A percentile compares a stretch with the other conserved stretches of the same genome.
These are phyloP conservation scores for Melanostoma mellinum DNA, from an alignment of 2,888 invertebrate genomes.

Conservation along the genomic window DNA sequence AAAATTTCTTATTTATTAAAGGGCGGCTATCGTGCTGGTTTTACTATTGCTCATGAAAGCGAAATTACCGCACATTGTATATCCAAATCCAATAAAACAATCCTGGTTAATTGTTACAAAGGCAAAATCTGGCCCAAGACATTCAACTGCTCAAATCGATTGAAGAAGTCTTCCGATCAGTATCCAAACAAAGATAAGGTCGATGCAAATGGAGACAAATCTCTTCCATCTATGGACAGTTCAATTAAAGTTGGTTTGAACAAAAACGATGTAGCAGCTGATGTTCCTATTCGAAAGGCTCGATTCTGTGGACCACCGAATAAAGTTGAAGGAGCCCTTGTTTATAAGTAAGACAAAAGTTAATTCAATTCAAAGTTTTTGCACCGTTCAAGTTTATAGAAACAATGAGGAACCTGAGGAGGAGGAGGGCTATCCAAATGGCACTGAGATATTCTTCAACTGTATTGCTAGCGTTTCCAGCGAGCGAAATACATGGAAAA, in stretches of 20 bases:
- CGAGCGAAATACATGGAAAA: slow-evolving; percentile 92
- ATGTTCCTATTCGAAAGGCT: slow-evolving; percentile 45
- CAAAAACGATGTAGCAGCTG: slow-evolving; percentile 76
- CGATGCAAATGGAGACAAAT: slow-evolving; percentile 70
- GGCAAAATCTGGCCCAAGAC: slow-evolving; percentile 79
- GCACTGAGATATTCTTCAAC: slow-evolving; percentile 91
- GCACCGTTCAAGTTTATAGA: background rate
- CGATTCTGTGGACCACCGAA: slow-evolving; percentile 81
- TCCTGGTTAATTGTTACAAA: slow-evolving; percentile 80
- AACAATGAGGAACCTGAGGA: slow-evolving; percentile 87
- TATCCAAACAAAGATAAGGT: slow-evolving; percentile 74
- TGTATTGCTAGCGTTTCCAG: slow-evolving; percentile 92
- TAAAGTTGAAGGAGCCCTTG: slow-evolving; percentile 90
- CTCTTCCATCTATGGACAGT: slow-evolving; percentile 74
- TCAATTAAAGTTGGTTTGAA: slow-evolving; percentile 75
- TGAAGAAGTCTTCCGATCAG: slow-evolving; percentile 80
- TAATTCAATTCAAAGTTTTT: background rate
- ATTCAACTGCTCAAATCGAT: slow-evolving; percentile 80
- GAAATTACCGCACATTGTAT: slow-evolving; percentile 90
- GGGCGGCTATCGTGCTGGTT: slow-evolving; percentile 90
- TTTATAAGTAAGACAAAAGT: slow-evolving; percentile 83
- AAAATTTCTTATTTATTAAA: slow-evolving; percentile 71
- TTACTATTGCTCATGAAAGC: slow-evolving; percentile 91
- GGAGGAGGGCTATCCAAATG: slow-evolving; percentile 89
- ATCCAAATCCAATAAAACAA: slow-evolving; percentile 82